These are phyloP conservation scores for Tenthredo scrophulariae DNA, from an alignment of 2,888 invertebrate species.

Conservation along the genomic window DNA sequence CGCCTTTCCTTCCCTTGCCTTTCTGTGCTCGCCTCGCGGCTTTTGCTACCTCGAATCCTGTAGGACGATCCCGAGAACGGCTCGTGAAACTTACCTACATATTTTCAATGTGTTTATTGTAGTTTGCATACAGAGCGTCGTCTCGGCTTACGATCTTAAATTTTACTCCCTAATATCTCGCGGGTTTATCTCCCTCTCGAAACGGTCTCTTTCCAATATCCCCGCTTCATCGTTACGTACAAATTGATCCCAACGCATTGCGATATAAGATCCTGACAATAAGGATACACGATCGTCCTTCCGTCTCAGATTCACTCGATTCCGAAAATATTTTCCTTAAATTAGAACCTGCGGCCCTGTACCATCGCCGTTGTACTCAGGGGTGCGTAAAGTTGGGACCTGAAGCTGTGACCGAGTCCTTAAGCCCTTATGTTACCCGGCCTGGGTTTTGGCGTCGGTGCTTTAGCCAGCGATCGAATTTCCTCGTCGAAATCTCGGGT, in stretches of 20 bases:
- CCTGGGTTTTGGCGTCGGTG: neutral
- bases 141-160: neutral
- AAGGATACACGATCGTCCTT: neutral
- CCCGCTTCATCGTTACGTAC: neutral
- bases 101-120: slow-evolving; percentile 39
- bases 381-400: slow-evolving; percentile 42
- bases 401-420: slow-evolving; percentile 21
- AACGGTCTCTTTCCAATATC: neutral
- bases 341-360: slow-evolving; percentile 30
- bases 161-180: neutral
- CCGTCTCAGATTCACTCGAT: neutral
- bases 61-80: neutral
- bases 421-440: slow-evolving; percentile 26
- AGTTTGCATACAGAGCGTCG: slow-evolving; percentile 30
- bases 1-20: neutral
- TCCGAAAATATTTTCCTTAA: neutral
- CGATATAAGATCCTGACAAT: neutral
- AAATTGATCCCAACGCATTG: neutral
- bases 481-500: neutral
- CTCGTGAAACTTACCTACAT: neutral
- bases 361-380: slow-evolving; percentile 22
- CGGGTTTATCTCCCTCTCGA: neutral
- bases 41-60: neutral
- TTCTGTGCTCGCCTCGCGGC: neutral
- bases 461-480: slow-evolving; percentile 26